phyloP scores from a whole-genome alignment of 2,113 vertebrate species.

The Pleuronectes platessa region DNA sequence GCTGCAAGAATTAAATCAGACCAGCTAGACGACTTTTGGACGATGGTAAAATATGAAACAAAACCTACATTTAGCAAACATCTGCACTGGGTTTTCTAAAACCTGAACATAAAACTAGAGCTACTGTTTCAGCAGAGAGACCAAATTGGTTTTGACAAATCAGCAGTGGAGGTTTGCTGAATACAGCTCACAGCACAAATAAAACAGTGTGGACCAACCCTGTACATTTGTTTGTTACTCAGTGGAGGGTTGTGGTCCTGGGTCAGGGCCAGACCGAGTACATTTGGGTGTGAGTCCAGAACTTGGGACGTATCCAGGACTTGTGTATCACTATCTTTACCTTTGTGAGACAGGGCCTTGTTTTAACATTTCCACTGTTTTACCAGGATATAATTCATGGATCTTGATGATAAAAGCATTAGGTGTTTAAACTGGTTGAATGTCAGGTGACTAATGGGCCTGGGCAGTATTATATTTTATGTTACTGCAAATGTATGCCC shows the following conservation, averaged over 20 bases:
- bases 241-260: too few relatives aligned
- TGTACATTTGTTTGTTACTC: too few relatives aligned
- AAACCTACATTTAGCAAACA: slow-evolving; percentile 13
- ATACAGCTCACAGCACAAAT: neutral
- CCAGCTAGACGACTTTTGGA: slow-evolving; percentile 10
- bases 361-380: neutral
- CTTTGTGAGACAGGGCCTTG: neutral
- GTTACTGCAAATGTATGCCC: neutral
- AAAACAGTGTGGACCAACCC: neutral
- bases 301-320: neutral
- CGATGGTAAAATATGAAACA: slow-evolving; percentile 18
- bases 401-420: neutral
- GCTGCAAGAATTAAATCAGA: slow-evolving; percentile 27
- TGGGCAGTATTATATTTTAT: neutral
- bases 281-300: too few relatives aligned
- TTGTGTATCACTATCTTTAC: neutral
- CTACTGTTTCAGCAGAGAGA: slow-evolving; percentile 48
- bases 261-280: too few relatives aligned
- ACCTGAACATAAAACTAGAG: slow-evolving; percentile 47
- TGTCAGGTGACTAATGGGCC: too few relatives aligned
- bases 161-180: neutral
- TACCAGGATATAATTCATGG: too few relatives aligned
- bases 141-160: slow-evolving; percentile 47
- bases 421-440: neutral
- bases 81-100: slow-evolving; percentile 51